Evolutionary conservation across 2,797 vertebrate species (phyloP).

Genomic region (Chelon auratus): DNA sequence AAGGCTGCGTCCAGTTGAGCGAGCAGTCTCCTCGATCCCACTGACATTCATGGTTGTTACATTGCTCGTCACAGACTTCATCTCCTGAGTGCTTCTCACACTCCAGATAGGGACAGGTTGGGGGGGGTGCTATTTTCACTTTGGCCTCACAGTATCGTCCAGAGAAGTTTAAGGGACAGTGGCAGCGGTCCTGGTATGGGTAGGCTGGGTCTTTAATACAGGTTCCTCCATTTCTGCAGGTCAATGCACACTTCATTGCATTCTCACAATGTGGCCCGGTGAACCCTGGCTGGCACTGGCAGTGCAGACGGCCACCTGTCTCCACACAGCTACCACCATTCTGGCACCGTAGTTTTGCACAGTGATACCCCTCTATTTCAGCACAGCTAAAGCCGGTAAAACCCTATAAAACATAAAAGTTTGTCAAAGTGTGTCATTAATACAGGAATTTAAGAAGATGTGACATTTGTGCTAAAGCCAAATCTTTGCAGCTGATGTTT

Average conservation of each 20-base stretch:
- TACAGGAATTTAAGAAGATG: background rate
- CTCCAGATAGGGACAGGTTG: conserved; percentile 76
- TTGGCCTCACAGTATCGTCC: conserved; percentile 85
- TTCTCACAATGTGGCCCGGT: conserved; percentile 85
- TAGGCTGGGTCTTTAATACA: conserved; percentile 83
- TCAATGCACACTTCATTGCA: conserved; percentile 74
- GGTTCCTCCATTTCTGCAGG: conserved; percentile 90
- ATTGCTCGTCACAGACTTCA: conserved; percentile 88
- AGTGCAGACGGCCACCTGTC: conserved; percentile 78
- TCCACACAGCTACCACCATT: conserved; percentile 88
- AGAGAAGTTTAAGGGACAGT: conserved; percentile 79
- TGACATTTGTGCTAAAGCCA: background rate
- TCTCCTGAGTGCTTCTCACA: conserved; percentile 84
- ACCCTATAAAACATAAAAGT: conserved; percentile 78
- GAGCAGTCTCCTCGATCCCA: conserved; percentile 96
- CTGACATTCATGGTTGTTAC: conserved; percentile 90
- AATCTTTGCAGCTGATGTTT: background rate
- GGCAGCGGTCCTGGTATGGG: conserved; percentile 83
- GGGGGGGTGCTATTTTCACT: rapidly evolving
- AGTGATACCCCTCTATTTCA: conserved; percentile 86
- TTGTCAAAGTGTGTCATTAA: conserved; percentile 8
- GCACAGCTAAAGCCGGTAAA: conserved; percentile 90
- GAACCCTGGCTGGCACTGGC: conserved; percentile 86
- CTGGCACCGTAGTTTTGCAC: conserved; percentile 87
- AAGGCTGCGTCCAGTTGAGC: conserved; percentile 87